Conservation (phyloP, 1,140 invertebrate genomes). For the Lordiphosa collinella region DNA sequence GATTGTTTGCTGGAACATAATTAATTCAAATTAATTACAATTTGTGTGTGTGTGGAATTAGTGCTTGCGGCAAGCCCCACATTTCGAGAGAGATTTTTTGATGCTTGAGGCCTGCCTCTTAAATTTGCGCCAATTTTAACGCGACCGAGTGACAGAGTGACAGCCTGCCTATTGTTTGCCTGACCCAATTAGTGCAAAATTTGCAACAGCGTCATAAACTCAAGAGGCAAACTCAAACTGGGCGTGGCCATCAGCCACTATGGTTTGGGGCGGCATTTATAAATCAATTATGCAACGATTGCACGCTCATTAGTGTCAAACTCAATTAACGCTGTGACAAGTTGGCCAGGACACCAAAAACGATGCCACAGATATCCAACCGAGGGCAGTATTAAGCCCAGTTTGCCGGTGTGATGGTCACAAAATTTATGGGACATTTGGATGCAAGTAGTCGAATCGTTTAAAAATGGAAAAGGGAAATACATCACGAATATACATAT, state of each 20-base stretch:
- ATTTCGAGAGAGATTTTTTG: slow-evolving; percentile 41
- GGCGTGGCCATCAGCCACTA: background rate
- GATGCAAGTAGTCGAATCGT: too few relatives aligned
- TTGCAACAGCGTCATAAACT: slow-evolving; percentile 69
- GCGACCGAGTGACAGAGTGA: background rate
- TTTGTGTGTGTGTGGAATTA: slow-evolving; percentile 66
- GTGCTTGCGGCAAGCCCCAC: slow-evolving; percentile 60
- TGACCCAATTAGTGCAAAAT: slow-evolving; percentile 59
- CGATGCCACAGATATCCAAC: background rate
- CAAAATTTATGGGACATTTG: too few relatives aligned
- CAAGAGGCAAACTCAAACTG: slow-evolving; percentile 38
- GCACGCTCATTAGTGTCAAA: slow-evolving; percentile 75
- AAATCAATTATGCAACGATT: slow-evolving; percentile 77
- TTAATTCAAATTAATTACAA: slow-evolving; percentile 78
- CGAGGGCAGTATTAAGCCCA: background rate
- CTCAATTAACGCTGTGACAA: slow-evolving; percentile 74
- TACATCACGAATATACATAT: too few relatives aligned
- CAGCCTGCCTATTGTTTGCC: slow-evolving; percentile 49
- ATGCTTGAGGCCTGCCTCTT: slow-evolving; percentile 23
- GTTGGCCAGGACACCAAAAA: slow-evolving; percentile 24
- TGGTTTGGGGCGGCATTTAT: slow-evolving; percentile 51
- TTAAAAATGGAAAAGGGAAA: too few relatives aligned
- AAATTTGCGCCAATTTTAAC: slow-evolving; percentile 36
- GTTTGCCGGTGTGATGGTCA: background rate
- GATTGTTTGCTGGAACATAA: slow-evolving; percentile 69